A percentile compares a stretch with the other conserved stretches of the same genome.
phyloP scores from a whole-genome alignment of 2,113 vertebrate genomes.

The Dolichotis patagonum region DNA sequence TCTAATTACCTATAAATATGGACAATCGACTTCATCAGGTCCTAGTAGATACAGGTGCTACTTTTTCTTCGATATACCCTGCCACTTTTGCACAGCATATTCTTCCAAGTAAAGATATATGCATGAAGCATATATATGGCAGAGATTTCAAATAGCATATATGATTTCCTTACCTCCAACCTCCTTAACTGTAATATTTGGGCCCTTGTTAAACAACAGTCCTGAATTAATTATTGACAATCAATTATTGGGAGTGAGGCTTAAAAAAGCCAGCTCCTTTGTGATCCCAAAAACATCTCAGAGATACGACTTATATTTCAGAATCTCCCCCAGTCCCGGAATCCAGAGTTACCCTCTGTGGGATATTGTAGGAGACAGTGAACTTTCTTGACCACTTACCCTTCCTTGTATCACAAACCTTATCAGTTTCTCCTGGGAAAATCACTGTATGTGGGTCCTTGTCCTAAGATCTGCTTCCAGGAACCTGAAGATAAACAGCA shows the following conservation, averaged over 20 bases:
- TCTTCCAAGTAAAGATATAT: background rate
- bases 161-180: background rate
- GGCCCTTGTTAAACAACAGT: background rate
- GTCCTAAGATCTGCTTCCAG: background rate
- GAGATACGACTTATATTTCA: background rate
- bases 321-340: background rate
- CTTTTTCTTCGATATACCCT: background rate
- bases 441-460: background rate
- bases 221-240: background rate
- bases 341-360: background rate
- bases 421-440: background rate
- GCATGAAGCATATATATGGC: background rate
- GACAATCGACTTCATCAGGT: background rate
- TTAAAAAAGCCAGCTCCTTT: background rate
- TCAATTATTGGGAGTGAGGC: too few species aligned
- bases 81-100: background rate
- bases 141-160: background rate
- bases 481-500: background rate
- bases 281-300: background rate
- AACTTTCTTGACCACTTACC: background rate
- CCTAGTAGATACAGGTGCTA: background rate
- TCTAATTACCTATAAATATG: background rate
- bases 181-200: background rate
- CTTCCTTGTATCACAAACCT: background rate
- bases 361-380: background rate